A percentile compares a stretch with the other conserved stretches of the same genome.
These are phyloP conservation scores for Platycercus adscitus DNA, from an alignment of 2,113 vertebrate genomes.

Conservation along the genomic window DNA sequence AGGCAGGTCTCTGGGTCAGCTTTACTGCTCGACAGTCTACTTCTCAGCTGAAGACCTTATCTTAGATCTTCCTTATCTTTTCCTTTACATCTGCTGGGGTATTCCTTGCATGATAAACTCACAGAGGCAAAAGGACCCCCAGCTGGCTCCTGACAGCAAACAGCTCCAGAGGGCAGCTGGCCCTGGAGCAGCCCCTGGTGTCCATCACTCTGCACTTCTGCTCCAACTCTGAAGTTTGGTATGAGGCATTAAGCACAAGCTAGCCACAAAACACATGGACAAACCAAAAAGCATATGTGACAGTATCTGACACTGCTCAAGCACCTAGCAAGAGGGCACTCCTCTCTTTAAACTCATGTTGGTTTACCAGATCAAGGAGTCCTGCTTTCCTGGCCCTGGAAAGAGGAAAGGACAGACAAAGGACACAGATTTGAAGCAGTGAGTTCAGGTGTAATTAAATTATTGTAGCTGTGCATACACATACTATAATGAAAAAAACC, in stretches of 20 bases:
- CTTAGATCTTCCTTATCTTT: neutral
- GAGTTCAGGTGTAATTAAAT: neutral
- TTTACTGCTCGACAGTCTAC: neutral
- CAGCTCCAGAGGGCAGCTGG: neutral
- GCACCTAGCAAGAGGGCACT: neutral
- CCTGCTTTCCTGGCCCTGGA: neutral
- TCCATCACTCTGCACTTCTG: neutral
- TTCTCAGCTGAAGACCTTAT: neutral
- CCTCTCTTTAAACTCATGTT: neutral
- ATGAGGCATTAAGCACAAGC: neutral
- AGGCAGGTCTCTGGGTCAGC: neutral
- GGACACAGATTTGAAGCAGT: neutral
- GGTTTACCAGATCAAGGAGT: neutral
- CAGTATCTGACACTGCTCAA: neutral
- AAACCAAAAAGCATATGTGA: neutral
- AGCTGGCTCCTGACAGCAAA: neutral
- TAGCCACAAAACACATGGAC: neutral
- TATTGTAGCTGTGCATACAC: accelerated
- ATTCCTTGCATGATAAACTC: neutral
- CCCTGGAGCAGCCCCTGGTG: neutral
- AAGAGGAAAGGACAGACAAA: neutral
- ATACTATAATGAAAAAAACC: neutral
- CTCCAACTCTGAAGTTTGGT: neutral
- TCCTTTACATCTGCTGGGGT: neutral
- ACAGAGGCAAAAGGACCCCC: neutral